Base-by-base conservation (phyloP, 2,888 invertebrate species). In the Andrena bicolor region DNA sequence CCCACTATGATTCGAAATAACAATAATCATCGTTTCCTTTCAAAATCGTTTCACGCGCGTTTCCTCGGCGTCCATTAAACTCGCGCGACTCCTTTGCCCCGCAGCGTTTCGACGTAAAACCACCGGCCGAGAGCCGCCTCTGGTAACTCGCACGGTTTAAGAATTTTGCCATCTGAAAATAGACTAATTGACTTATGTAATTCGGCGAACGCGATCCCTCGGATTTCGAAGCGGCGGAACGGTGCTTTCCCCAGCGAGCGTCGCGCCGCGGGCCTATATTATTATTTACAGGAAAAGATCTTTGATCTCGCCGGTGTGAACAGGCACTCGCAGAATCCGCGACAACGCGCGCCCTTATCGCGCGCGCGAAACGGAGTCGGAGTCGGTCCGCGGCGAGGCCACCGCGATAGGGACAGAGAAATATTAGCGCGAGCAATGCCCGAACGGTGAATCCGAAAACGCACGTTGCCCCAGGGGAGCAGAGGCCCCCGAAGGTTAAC, bases 161-260 rank as follows among this genome's bases (percentile, higher is more conserved):
- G 82, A 82, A 82, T 82, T 82, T 82, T 64, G 68, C 82, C 49
- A 82, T 82, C 82, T 75, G 82, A 82, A 82, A 82, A 82, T 82
- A 82, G 82, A 82, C 82, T 82, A 82, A 82, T 82, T 82, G 82
- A 82, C 76, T 82, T 82, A 82, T 82, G 71, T 82, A 82, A 82
- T 82, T 82, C 82, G 53, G 65, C 28, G 51, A 75, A 72, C 76
- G 66, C 41, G 56, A 32, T 48, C 70, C 63, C 70, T 58, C 69
- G 70, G 53, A 28, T 66, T 66, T 66, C 66, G 71, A 23, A 58
- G 53, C 56, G 69, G 51, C 23, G 48, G 49, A 60, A 70, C 41
- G 41, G 53, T 13, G 58, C 13, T 80, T 65, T 49, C 49, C 30
- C 35, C 35, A 35, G 32, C 58, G 28, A n/a, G 26, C 30, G 30